Evolutionary conservation across 1,140 invertebrate species (phyloP).

Genomic region (Sesamia nonagrioides): DNA sequence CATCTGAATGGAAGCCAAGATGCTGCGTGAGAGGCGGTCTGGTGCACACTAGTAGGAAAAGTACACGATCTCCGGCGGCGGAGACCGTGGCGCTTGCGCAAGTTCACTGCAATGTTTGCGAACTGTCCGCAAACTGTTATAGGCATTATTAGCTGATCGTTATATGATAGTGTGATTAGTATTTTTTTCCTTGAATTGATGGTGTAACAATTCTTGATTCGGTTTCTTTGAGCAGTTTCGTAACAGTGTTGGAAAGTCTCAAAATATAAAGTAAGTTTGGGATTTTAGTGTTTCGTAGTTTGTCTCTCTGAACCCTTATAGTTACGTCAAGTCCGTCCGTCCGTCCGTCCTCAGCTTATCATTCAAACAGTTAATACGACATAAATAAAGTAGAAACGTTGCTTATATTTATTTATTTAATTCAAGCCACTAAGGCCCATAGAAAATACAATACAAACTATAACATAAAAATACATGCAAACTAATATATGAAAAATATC

Average conservation of each 20-base stretch:
- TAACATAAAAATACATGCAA: too few relatives aligned
- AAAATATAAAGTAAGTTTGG: not conserved
- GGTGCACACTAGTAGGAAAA: constrained; percentile 9
- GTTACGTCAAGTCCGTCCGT: too few relatives aligned
- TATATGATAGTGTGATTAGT: not conserved
- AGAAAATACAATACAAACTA: too few relatives aligned
- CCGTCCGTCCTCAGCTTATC: too few relatives aligned
- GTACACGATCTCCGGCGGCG: not conserved
- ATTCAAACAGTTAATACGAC: too few relatives aligned
- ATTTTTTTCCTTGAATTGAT: not conserved
- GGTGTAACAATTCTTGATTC: not conserved
- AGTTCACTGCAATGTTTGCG: constrained; percentile 20
- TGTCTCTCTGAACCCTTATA: too few relatives aligned
- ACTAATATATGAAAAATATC: too few relatives aligned
- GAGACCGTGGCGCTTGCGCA: constrained; percentile 25
- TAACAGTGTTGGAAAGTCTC: not conserved
- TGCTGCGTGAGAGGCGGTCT: constrained; percentile 3
- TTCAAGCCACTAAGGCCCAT: too few relatives aligned
- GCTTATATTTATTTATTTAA: too few relatives aligned
- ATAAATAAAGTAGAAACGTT: too few relatives aligned
- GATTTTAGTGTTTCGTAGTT: too few relatives aligned
- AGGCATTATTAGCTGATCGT: constrained; percentile 27
- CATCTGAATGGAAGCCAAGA: not conserved
- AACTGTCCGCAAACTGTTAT: constrained; percentile 2
- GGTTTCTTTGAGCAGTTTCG: not conserved